Evolutionary conservation across 2,797 vertebrate species (phyloP).

Genomic region (Podargus strigoides): DNA sequence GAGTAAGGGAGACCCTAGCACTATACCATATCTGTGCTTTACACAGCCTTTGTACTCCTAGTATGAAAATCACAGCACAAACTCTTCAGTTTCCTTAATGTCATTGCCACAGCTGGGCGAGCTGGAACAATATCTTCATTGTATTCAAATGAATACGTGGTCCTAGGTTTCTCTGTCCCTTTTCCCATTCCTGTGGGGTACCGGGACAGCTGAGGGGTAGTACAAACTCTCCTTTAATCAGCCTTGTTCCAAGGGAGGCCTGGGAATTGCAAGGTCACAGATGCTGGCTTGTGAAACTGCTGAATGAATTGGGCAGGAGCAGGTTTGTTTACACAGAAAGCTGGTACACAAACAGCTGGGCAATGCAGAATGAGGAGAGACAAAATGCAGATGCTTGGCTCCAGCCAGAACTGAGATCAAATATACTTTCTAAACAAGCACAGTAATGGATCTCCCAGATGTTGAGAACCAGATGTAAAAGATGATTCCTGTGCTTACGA

Average conservation of each 20-base stretch:
- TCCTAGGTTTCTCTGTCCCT: neutral
- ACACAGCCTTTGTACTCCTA: neutral
- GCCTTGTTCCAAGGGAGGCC: neutral
- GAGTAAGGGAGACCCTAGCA: neutral
- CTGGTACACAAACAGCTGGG: slow-evolving; percentile 11
- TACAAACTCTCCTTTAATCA: neutral
- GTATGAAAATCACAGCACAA: neutral
- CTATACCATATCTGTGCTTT: neutral
- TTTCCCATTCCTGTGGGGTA: neutral
- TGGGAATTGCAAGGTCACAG: slow-evolving; percentile 4
- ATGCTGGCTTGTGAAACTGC: neutral
- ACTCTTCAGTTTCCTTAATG: neutral
- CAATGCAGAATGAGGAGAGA: neutral
- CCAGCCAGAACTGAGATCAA: neutral
- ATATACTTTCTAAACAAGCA: neutral
- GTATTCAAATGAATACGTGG: neutral
- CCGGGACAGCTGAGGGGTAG: neutral
- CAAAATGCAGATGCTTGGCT: neutral
- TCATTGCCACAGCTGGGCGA: neutral
- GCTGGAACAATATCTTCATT: neutral
- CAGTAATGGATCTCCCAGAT: neutral
- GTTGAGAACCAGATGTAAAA: neutral
- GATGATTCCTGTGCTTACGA: neutral
- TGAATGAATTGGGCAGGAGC: neutral
- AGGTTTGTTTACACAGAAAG: neutral